A percentile compares a stretch with the other conserved stretches of the same genome.
phyloP scores from a whole-genome alignment of 2,113 vertebrate species.

The Hypanus sabinus region DNA sequence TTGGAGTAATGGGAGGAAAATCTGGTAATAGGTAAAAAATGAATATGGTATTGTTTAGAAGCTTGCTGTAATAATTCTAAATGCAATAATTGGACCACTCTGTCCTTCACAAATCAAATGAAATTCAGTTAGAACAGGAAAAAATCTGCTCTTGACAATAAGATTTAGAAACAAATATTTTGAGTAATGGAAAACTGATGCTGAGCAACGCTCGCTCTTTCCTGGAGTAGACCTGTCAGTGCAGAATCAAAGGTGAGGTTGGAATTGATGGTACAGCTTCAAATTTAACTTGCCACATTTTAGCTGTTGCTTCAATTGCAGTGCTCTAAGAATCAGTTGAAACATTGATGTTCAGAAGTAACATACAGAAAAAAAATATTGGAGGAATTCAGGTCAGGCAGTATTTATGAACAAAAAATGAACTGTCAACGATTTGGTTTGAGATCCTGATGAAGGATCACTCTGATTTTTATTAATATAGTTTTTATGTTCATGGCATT shows the following conservation, averaged over 20 bases:
- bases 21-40: constrained; percentile 8
- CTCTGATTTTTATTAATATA: too few species aligned
- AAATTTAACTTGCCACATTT: not conserved
- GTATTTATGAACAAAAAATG: too few species aligned
- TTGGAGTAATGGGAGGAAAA: not conserved
- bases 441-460: too few species aligned
- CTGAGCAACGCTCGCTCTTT: not conserved
- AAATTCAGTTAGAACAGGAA: not conserved
- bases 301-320: not conserved
- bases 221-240: not conserved
- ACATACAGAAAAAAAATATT: too few species aligned
- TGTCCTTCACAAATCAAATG: constrained; percentile 5
- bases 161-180: not conserved
- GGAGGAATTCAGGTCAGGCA: too few species aligned
- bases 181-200: not conserved
- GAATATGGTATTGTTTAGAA: constrained; percentile 24
- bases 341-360: not conserved
- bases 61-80: not conserved
- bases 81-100: not conserved
- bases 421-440: too few species aligned
- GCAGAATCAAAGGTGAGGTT: not conserved
- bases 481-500: too few species aligned
- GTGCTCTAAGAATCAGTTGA: not conserved
- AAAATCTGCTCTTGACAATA: constrained; percentile 2
- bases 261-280: not conserved